phyloP scores from a whole-genome alignment of 1,140 invertebrate genomes.

The Orussus abietinus region DNA sequence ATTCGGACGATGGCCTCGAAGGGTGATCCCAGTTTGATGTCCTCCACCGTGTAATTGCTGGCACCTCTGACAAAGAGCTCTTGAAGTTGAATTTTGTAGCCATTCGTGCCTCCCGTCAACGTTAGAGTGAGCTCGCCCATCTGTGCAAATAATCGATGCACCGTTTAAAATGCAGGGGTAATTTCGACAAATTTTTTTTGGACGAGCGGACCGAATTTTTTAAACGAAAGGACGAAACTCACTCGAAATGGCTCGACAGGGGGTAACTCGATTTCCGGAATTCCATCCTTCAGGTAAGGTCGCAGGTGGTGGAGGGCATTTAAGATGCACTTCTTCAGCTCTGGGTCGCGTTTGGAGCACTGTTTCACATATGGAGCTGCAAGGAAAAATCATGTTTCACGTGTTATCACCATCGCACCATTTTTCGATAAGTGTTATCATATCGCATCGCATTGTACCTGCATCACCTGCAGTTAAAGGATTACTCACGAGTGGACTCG shows the following conservation, averaged over 20 bases:
- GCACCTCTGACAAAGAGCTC: constrained; percentile 67
- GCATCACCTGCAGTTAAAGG: too few relatives aligned
- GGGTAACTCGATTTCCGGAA: constrained; percentile 67
- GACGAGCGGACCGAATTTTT: too few relatives aligned
- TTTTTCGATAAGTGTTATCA: not conserved
- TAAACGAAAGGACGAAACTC: constrained; percentile 26
- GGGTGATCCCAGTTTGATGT: constrained; percentile 61
- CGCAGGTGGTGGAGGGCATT: constrained; percentile 60
- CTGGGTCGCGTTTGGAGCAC: constrained; percentile 62
- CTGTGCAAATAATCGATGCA: too few relatives aligned
- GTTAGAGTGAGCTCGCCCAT: constrained; percentile 67
- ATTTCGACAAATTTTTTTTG: too few relatives aligned
- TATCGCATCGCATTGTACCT: too few relatives aligned
- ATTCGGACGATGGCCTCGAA: constrained; percentile 65
- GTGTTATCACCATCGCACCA: too few relatives aligned
- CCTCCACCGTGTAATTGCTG: constrained; percentile 65
- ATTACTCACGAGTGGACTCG: constrained; percentile 28
- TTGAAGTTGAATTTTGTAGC: constrained; percentile 65
- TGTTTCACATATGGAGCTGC: constrained; percentile 68
- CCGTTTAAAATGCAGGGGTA: too few relatives aligned
- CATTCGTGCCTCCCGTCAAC: constrained; percentile 65
- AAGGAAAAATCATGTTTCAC: too few relatives aligned
- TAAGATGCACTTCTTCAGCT: constrained; percentile 62
- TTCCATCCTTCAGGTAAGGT: constrained; percentile 64
- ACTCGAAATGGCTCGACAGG: constrained; percentile 66